Base-by-base conservation (phyloP, 2,888 invertebrate species). In the Hydrotaea diabolus region DNA sequence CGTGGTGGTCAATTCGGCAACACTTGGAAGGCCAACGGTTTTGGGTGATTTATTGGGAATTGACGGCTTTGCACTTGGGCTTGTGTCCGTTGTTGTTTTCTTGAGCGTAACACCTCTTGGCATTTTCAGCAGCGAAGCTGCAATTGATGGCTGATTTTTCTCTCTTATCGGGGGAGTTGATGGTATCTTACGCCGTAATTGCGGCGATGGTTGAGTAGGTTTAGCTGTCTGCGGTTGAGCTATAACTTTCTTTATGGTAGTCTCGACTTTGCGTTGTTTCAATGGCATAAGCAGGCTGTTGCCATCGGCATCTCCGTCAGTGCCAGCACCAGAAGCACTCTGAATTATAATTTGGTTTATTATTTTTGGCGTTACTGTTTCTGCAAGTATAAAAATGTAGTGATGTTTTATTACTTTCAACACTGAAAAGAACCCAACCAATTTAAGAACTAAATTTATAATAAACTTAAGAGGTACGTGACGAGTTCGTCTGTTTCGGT, bases 181-280 rank as follows among this genome's bases (percentile, higher is more conserved):
- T 39, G 73, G 31, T 62, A 73, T 36, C 82, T 87, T 86, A 31
- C 86, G 86, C 43, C 55, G 79, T 69, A 55, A 36, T 85, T 82
- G 59, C 39, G 83, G 77, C 17, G 62, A 46, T 15, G 49, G 43
- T 31, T 53, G 21, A 15, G 43, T 43, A 9, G 36, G 8, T 59
- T 64, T 77, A 21, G 66, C 31, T 23, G 13, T 59, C 31, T 19
- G 46, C 9, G 46, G 0, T 49, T 75, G 71, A 4, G 19, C 23
- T 15, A 11, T 11, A n/a, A 31, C 0, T 49, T 64, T 77, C 17
- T 71, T 77, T 21, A 1, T 59, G 46, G 0, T 7, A 1, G 5
- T 21, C 26, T 72, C 43, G 1, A 83, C 0, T 76, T 81, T 86
- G 15, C 81, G 77, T 79, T 83, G 77, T 69, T 83, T 86, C 19